phyloP scores from a whole-genome alignment of 2,797 vertebrate species.

The Dermochelys coriacea region DNA sequence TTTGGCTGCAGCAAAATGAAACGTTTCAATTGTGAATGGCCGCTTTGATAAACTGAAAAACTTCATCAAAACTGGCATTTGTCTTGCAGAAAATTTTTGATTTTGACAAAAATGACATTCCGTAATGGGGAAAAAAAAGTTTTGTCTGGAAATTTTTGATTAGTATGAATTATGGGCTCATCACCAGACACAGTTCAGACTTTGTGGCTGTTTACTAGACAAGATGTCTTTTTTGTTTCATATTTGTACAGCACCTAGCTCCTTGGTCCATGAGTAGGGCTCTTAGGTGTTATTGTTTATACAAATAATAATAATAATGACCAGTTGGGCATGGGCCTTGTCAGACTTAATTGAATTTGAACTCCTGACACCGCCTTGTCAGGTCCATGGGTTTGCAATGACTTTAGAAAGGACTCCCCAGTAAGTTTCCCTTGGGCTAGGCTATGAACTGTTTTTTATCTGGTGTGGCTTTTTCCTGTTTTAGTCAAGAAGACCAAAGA shows the following conservation, averaged over 20 bases:
- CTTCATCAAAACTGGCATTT: background rate
- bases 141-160: background rate
- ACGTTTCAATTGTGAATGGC: background rate
- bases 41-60: background rate
- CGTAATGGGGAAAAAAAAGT: background rate
- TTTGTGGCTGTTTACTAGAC: background rate
- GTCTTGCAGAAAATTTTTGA: background rate
- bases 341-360: background rate
- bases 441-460: constrained; percentile 15
- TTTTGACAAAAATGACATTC: background rate
- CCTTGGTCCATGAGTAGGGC: background rate
- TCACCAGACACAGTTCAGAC: rapidly evolving
- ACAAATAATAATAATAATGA: no score
- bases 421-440: background rate
- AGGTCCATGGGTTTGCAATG: background rate
- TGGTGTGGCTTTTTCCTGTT: background rate
- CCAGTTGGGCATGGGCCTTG: background rate
- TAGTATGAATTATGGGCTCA: background rate
- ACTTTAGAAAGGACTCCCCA: background rate
- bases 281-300: no score
- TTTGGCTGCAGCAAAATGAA: background rate
- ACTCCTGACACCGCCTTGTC: background rate
- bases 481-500: constrained; percentile 40
- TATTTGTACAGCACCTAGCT: background rate
- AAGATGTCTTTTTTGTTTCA: background rate